A percentile compares a stretch with the other conserved stretches of the same genome.
Evolutionary conservation across 2,888 invertebrate genomes (phyloP).

Genomic region (Clivina fossor): DNA sequence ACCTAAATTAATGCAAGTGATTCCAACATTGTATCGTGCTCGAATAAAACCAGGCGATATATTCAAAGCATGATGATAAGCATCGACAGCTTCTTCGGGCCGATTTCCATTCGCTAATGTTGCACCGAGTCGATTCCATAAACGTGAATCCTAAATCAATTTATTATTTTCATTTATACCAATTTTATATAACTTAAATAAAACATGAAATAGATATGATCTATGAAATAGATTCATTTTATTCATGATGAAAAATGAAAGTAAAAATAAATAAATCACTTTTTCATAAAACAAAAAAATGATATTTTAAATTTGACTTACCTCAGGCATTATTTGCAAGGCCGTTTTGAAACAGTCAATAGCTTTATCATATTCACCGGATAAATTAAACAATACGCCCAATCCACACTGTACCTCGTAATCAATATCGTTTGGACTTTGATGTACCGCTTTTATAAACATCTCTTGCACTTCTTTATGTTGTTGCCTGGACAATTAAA

Average conservation of each 20-base stretch:
- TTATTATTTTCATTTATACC: no score
- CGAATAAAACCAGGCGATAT: constrained; percentile 95
- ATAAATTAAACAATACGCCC: constrained; percentile 93
- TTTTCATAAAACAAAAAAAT: no score
- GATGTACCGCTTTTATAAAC: constrained; percentile 77
- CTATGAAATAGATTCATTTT: no score
- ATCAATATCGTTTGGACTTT: constrained; percentile 74
- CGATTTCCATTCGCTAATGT: constrained; percentile 93
- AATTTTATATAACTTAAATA: no score
- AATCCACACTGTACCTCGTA: constrained; percentile 91
- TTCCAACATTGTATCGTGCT: constrained; percentile 96
- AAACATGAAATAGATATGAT: no score
- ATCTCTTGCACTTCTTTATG: constrained; percentile 71
- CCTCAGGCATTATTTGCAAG: constrained; percentile 75
- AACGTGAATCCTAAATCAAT: constrained; percentile 73
- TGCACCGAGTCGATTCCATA: constrained; percentile 98
- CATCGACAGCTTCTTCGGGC: constrained; percentile 94
- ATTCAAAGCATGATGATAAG: constrained; percentile 88
- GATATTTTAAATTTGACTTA: constrained; percentile 52
- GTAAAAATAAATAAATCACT: no score
- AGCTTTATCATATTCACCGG: constrained; percentile 93
- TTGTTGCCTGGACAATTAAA: constrained; percentile 53
- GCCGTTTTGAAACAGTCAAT: constrained; percentile 95
- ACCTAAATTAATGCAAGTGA: constrained; percentile 94
- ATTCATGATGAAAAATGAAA: no score